Percentiles rank a stretch among this genome's conserved stretches.
Conservation (phyloP, 2,888 invertebrate species). For the Campopleginae sp. region DNA sequence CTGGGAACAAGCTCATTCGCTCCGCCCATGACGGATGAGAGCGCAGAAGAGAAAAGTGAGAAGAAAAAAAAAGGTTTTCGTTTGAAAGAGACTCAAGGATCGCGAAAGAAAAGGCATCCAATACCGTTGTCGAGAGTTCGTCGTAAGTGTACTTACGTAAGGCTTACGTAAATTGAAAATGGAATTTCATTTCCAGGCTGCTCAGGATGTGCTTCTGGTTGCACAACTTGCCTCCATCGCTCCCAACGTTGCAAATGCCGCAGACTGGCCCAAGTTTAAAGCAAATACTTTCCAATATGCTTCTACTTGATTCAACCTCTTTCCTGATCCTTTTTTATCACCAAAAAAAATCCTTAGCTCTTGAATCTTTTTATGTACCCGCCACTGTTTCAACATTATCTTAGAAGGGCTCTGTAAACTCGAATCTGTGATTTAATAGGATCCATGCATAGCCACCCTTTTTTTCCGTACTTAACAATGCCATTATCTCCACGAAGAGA, state of each 20-base stretch:
- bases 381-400: background rate
- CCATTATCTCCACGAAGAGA: too few relatives aligned
- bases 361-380: background rate
- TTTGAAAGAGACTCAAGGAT: constrained; percentile 65
- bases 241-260: constrained; percentile 36
- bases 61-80: constrained; percentile 49
- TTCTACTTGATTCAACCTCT: constrained; percentile 1
- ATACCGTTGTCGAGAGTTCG: constrained; percentile 59
- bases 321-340: background rate
- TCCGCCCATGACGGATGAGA: background rate
- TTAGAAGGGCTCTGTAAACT: background rate
- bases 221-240: constrained; percentile 22
- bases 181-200: constrained; percentile 77
- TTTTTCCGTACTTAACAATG: background rate
- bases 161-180: constrained; percentile 80
- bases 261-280: constrained; percentile 33
- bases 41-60: constrained; percentile 36
- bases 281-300: constrained; percentile 30
- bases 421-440: constrained; percentile 10
- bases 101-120: constrained; percentile 46
- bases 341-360: background rate
- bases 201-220: constrained; percentile 8
- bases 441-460: background rate
- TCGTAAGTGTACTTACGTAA: constrained; percentile 75
- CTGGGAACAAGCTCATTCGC: background rate